Percentiles rank a stretch among this genome's conserved stretches.
phyloP scores from a whole-genome alignment of 2,113 vertebrate genomes.

The Dipodomys spectabilis region DNA sequence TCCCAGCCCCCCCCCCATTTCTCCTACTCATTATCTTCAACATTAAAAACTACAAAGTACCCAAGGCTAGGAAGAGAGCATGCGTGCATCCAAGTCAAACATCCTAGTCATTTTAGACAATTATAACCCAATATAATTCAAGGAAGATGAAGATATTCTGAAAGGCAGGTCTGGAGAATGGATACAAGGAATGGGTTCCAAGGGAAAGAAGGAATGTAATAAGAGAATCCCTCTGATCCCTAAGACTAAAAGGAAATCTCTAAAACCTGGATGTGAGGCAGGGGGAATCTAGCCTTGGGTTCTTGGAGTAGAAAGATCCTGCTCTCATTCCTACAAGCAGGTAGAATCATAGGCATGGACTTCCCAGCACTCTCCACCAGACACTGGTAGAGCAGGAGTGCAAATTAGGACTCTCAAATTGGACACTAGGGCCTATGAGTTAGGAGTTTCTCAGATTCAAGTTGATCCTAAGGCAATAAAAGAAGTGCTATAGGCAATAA shows the following conservation, averaged over 20 bases:
- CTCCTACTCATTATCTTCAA: background rate
- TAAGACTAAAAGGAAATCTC: background rate
- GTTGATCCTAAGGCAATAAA: background rate
- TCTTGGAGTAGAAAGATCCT: background rate
- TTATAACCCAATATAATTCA: background rate
- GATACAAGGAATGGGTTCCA: background rate
- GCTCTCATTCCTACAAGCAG: background rate
- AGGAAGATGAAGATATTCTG: background rate
- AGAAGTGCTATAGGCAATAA: background rate
- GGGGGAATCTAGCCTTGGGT: background rate
- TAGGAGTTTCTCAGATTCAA: conserved; percentile 25
- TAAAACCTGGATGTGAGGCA: background rate
- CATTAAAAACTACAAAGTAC: background rate
- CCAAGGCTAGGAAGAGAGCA: background rate
- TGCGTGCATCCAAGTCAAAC: background rate
- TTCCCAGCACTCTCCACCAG: background rate
- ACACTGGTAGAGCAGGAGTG: background rate
- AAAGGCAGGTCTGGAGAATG: background rate
- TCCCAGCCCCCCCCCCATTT: no score
- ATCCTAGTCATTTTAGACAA: background rate
- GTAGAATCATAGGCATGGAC: background rate
- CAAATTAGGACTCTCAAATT: background rate
- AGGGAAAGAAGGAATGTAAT: background rate
- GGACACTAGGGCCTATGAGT: background rate
- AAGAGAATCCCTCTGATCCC: background rate